phyloP scores from a whole-genome alignment of 2,888 invertebrate species.

The Sinodicranocentrus sp. region DNA sequence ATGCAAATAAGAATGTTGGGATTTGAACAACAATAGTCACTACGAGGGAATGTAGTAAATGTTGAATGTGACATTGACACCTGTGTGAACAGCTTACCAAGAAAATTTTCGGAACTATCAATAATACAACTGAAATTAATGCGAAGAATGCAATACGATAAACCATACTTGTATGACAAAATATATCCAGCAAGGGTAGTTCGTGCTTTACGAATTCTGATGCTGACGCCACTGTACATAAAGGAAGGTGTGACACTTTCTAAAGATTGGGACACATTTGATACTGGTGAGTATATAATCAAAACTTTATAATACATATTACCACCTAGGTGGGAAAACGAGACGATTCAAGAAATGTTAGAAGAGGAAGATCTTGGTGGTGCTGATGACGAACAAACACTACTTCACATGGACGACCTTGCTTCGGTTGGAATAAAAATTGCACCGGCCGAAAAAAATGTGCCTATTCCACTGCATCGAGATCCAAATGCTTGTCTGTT shows the following conservation, averaged over 20 bases:
- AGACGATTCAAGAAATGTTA: not conserved
- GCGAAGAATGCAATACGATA: conserved; percentile 50
- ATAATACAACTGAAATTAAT: conserved; percentile 61
- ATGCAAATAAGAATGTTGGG: conserved; percentile 48
- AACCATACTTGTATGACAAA: conserved; percentile 57
- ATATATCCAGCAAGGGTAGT: conserved; percentile 53
- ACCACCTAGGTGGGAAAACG: not conserved
- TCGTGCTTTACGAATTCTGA: not conserved
- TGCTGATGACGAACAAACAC: not conserved
- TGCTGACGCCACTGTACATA: not conserved
- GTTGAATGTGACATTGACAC: conserved; percentile 62
- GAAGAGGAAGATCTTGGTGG: not conserved
- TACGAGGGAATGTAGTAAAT: conserved; percentile 65
- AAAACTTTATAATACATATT: not conserved
- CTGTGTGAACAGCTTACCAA: conserved; percentile 57
- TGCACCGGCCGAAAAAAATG: conserved; percentile 48
- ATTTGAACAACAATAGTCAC: conserved; percentile 42
- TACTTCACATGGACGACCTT: not conserved
- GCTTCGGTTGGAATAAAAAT: conserved; percentile 16
- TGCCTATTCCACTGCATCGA: conserved; percentile 11
- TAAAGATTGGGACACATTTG: conserved; percentile 73
- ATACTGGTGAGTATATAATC: not conserved
- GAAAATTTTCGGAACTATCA: conserved; percentile 55
- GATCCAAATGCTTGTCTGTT: conserved; percentile 31
- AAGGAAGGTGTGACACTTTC: conserved; percentile 73